phyloP scores from a whole-genome alignment of 2,888 invertebrate genomes.

The Xylophagus ater region DNA sequence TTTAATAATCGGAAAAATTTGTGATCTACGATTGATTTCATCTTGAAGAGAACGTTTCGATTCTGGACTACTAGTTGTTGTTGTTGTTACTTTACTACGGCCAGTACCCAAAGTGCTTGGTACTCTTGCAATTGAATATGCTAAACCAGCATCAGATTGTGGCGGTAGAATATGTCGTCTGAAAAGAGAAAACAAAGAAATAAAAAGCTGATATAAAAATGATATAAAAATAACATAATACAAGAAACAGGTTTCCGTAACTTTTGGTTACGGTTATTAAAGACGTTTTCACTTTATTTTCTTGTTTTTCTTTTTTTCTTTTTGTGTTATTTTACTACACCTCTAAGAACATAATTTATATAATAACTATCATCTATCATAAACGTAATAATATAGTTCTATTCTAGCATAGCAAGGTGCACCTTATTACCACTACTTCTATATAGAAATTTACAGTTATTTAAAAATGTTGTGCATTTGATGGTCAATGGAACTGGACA shows the following conservation, averaged over 20 bases:
- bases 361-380: too few relatives aligned
- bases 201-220: constrained; percentile 4
- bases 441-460: constrained; percentile 16
- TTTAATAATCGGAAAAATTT: constrained; percentile 14
- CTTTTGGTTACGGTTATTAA: too few relatives aligned
- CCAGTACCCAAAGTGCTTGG: constrained; percentile 27
- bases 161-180: constrained; percentile 22
- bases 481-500: constrained; percentile 8
- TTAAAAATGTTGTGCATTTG: constrained; percentile 16
- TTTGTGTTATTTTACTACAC: too few relatives aligned
- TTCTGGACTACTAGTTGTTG: constrained; percentile 17
- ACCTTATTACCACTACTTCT: too few relatives aligned
- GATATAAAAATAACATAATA: background rate
- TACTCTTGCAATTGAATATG: constrained; percentile 33
- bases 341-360: too few relatives aligned
- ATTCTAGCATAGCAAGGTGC: too few relatives aligned
- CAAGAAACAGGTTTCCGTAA: too few relatives aligned
- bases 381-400: too few relatives aligned
- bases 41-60: constrained; percentile 11
- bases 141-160: constrained; percentile 36
- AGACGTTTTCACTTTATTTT: too few relatives aligned
- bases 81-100: constrained; percentile 23
- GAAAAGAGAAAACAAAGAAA: background rate
- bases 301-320: too few relatives aligned
- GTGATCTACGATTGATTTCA: constrained; percentile 6